Conservation (phyloP, 1,140 invertebrate species). For the Drosophila tropicalis region DNA sequence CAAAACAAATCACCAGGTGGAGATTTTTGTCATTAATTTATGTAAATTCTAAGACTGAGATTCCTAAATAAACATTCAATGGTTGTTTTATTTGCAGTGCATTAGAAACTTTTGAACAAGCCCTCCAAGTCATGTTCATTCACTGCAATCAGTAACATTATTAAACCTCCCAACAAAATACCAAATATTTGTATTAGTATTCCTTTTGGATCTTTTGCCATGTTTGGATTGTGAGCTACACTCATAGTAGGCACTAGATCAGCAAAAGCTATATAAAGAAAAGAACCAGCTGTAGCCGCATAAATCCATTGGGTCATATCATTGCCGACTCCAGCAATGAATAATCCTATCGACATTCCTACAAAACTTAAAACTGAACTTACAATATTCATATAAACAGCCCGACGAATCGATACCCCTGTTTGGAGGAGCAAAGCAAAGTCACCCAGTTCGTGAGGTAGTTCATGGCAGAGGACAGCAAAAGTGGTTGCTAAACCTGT, state of each 20-base stretch:
- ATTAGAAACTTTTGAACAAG: conserved; percentile 82
- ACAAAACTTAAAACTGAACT: conserved; percentile 90
- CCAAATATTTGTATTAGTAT: conserved; percentile 86
- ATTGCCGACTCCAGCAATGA: conserved; percentile 87
- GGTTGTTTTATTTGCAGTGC: not conserved
- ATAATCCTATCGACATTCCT: conserved; percentile 89
- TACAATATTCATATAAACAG: conserved; percentile 89
- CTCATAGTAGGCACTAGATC: conserved; percentile 89
- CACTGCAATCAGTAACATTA: conserved; percentile 90
- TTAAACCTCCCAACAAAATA: conserved; percentile 87
- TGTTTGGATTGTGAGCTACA: conserved; percentile 81
- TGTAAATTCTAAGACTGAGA: conserved; percentile 17
- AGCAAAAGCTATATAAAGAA: conserved; percentile 91
- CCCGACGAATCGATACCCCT: conserved; percentile 89
- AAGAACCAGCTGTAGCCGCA: conserved; percentile 91
- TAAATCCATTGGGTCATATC: conserved; percentile 90
- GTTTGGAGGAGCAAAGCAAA: conserved; percentile 91
- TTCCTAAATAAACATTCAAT: not conserved
- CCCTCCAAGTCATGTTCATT: conserved; percentile 88
- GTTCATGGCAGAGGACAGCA: conserved; percentile 92
- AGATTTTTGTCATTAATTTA: conserved; percentile 44
- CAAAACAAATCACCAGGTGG: conserved; percentile 5
- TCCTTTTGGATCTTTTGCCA: conserved; percentile 76
- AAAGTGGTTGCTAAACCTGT: conserved; percentile 90
- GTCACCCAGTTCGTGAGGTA: conserved; percentile 92